Conservation (phyloP, 2,797 vertebrate genomes). For the Liasis olivaceus region DNA sequence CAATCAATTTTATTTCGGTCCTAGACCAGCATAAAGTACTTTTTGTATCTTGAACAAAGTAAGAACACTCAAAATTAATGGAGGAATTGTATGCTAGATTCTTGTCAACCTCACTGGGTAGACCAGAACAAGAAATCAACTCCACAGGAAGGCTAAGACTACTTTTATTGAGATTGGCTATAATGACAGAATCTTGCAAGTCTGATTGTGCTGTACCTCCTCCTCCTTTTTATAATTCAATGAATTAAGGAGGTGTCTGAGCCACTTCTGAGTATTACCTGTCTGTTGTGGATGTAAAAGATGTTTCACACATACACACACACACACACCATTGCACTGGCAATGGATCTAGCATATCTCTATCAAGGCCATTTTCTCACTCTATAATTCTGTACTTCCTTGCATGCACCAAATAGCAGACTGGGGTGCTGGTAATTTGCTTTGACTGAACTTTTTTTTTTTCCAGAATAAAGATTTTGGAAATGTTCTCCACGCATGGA, state of each 20-base stretch:
- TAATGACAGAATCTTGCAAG: neutral
- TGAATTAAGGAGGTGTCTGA: neutral
- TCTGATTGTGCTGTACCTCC: neutral
- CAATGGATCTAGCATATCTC: neutral
- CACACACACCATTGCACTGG: too few relatives aligned
- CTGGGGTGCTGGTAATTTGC: slow-evolving; percentile 6
- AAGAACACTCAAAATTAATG: neutral
- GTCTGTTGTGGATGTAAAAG: neutral
- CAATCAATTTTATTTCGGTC: too few relatives aligned
- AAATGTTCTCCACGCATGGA: slow-evolving; percentile 83
- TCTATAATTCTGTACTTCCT: neutral
- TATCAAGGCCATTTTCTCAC: neutral
- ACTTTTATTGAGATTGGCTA: neutral
- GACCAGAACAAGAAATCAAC: neutral
- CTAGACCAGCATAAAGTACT: neutral
- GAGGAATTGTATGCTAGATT: neutral
- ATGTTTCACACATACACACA: neutral
- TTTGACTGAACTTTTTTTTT: neutral
- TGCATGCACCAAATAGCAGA: neutral
- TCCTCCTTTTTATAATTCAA: neutral
- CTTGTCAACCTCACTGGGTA: neutral
- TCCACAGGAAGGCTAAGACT: neutral
- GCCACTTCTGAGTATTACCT: neutral
- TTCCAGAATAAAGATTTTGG: slow-evolving; percentile 93
- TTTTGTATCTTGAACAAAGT: neutral